Conservation (phyloP, 1,140 invertebrate genomes). For the Ruditapes philippinarum region DNA sequence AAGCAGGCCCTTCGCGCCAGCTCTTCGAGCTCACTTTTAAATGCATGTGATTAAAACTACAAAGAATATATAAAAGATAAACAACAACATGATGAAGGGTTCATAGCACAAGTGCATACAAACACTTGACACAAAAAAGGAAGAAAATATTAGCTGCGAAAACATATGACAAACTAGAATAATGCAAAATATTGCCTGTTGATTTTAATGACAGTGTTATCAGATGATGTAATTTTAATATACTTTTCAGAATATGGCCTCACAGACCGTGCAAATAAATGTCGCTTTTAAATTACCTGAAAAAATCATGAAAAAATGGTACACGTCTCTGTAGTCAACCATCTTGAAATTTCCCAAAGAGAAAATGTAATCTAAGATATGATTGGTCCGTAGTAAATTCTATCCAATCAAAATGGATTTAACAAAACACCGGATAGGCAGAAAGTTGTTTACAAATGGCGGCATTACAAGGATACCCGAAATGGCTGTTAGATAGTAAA, state of each 20-base stretch:
- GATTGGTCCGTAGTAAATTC: slow-evolving; percentile 56
- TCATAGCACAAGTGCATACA: no score
- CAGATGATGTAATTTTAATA: no score
- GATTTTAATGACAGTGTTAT: no score
- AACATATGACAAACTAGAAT: not conserved
- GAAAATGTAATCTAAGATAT: not conserved
- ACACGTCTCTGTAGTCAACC: slow-evolving; percentile 51
- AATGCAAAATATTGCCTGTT: no score
- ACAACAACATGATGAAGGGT: no score
- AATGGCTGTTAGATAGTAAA: slow-evolving; percentile 82
- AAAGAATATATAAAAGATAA: no score
- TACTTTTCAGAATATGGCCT: no score
- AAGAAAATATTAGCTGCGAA: not conserved
- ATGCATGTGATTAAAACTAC: no score
- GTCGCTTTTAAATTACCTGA: slow-evolving; percentile 46
- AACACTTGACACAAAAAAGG: no score
- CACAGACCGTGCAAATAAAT: no score
- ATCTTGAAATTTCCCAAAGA: slow-evolving; percentile 34
- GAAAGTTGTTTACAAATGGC: slow-evolving; percentile 84
- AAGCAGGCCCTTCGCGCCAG: no score
- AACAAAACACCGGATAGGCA: slow-evolving; percentile 63
- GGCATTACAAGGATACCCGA: slow-evolving; percentile 78
- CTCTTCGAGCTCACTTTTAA: no score
- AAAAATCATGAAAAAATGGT: slow-evolving; percentile 4
- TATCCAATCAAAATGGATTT: slow-evolving; percentile 68